Base-by-base conservation (phyloP, 1,140 invertebrate species). In the Drosophila ananassae region DNA sequence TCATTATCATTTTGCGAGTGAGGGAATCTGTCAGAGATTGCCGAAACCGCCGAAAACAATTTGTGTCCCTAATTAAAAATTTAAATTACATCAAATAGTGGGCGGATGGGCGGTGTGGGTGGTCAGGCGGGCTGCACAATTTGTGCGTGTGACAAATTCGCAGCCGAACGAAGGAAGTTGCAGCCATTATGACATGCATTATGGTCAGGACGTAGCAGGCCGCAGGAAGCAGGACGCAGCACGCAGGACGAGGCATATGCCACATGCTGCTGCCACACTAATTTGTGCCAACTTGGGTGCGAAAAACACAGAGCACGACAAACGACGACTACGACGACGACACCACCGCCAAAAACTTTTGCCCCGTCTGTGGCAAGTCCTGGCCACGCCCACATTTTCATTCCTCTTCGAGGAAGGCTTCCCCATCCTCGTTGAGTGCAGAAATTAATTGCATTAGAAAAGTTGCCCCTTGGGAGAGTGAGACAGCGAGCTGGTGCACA, bases 401-500 rank as follows among this genome's bases (percentile, higher is more conserved):
- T n/a, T 41, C 6, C 9, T 24, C 17, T 10, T 24, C 4, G 17
- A 17, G 17, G 17, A 17, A 17, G 17, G 17, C 21, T 3, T 9
- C 21, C 17, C 44, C 44, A 47, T 66, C 47, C 63, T 63, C 58
- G 83, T 73, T 79, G 84, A 89, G 79, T 89, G 83, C 83, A 89
- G 79, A 89, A 89, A 89, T 89, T 89, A 89, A 89, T 89, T 89
- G 83, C 83, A 89, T 89, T 89, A 89, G 83, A 89, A 89, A 89
- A 89, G 79, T 89, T 89, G 61, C 72, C 81, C 79, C 59, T 50
- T 68, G n/a, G 34, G 22, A 41, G 46, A 8, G n/a, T 2, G 13
- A 57, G 30, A 28, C 3, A 12, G 8, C 8, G 21, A 58, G 64
- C 74, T 73, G 41, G 41, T 13, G 83, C 82, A 85, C 82, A 85